phyloP scores from a whole-genome alignment of 92 coral and sea anemone species.

The Chrysogorgia sp. region DNA sequence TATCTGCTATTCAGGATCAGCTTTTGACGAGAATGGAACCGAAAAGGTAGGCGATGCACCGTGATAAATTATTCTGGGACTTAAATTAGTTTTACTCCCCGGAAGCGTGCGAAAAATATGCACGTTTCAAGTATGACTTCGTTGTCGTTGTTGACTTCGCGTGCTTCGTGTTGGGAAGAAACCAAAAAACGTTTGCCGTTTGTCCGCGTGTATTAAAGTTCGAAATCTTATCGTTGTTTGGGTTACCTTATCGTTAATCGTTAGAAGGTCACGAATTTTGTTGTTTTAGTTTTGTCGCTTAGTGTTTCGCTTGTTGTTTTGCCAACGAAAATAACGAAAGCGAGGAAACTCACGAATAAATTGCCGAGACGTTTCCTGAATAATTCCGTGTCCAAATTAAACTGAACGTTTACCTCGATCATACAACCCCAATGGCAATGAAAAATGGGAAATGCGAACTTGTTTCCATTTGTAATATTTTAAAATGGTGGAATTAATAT shows the following conservation, averaged over 20 bases:
- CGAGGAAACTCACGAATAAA: too few species aligned
- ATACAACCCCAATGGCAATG: too few species aligned
- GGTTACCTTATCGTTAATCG: background rate
- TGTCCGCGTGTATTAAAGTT: constrained; percentile 2
- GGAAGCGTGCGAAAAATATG: background rate
- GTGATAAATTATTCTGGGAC: background rate
- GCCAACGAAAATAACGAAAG: too few species aligned
- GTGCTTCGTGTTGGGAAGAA: constrained; percentile 22
- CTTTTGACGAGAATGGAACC: constrained; percentile 32
- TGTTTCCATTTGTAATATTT: too few species aligned
- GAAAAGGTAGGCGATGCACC: constrained; percentile 28
- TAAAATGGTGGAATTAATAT: too few species aligned
- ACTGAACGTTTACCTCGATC: too few species aligned
- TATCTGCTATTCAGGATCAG: constrained; percentile 45
- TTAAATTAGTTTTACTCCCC: too few species aligned
- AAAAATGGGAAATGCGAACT: too few species aligned
- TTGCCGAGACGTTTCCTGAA: too few species aligned
- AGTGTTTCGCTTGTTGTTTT: too few species aligned
- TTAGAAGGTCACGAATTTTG: background rate
- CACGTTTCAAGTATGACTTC: constrained; percentile 14
- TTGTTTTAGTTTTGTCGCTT: too few species aligned
- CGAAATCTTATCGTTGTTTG: background rate
- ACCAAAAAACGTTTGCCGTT: background rate
- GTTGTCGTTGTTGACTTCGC: background rate
- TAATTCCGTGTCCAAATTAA: too few species aligned